Evolutionary conservation across 2,888 invertebrate genomes (phyloP).

Genomic region (Amphipoea lucens): DNA sequence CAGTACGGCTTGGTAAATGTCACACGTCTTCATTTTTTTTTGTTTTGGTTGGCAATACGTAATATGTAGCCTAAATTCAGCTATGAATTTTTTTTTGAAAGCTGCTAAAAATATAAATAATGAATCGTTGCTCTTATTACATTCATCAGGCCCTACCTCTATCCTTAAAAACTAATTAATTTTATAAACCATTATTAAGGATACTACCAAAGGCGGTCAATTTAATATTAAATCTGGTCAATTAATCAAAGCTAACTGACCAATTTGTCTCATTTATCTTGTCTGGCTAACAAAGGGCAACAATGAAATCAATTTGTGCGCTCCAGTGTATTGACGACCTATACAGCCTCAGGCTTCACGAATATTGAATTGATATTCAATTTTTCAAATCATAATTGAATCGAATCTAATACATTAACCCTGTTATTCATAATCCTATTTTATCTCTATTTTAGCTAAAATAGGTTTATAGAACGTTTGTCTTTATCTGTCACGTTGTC

Average conservation of each 20-base stretch:
- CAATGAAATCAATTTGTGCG: conserved; percentile 49
- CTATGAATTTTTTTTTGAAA: not conserved
- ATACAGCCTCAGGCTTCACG: conserved; percentile 33
- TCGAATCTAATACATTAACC: conserved; percentile 4
- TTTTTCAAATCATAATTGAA: conserved; percentile 38
- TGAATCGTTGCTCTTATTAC: not conserved
- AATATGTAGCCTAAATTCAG: not conserved
- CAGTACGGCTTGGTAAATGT: not conserved
- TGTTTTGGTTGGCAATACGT: too few species aligned
- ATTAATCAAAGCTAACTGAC: conserved; percentile 58
- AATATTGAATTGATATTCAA: conserved; percentile 18
- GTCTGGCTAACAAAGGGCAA: conserved; percentile 54
- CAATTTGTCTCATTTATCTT: conserved; percentile 62
- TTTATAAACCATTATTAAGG: conserved; percentile 30
- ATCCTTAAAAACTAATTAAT: conserved; percentile 31
- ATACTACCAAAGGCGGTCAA: conserved; percentile 30
- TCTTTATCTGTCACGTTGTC: too few species aligned
- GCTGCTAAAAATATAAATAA: conserved; percentile 19
- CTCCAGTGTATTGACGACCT: conserved; percentile 37
- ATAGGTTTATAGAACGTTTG: too few species aligned
- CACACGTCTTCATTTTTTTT: too few species aligned
- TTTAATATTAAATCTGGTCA: conserved; percentile 32
- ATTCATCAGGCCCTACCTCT: conserved; percentile 23
- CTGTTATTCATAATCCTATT: too few species aligned
- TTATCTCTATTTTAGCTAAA: too few species aligned